Conservation (phyloP, 2,113 vertebrate species). For the Rissa tridactyla region DNA sequence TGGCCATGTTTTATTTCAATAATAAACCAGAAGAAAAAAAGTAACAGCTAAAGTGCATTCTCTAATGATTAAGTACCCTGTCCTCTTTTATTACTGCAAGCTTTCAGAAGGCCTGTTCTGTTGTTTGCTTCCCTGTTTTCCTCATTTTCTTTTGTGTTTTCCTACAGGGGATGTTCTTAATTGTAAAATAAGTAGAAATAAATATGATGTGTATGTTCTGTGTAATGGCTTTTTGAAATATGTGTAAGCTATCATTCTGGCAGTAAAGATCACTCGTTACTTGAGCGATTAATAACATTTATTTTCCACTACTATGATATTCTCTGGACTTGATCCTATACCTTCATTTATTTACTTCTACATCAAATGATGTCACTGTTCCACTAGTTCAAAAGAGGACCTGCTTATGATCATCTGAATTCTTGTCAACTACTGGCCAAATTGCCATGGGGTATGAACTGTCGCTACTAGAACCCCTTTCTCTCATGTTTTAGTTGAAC, state of each 20-base stretch:
- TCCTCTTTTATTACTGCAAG: conserved; percentile 20
- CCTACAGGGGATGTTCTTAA: background rate
- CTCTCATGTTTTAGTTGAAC: background rate
- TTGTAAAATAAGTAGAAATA: conserved; percentile 38
- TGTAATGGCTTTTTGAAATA: background rate
- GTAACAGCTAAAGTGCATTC: conserved; percentile 48
- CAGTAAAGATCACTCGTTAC: background rate
- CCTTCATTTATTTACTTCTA: background rate
- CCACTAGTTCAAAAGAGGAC: background rate
- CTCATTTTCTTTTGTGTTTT: background rate
- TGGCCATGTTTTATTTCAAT: conserved; percentile 64
- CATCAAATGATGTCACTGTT: background rate
- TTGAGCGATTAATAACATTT: background rate
- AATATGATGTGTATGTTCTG: background rate
- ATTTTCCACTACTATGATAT: background rate
- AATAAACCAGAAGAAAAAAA: conserved; percentile 56
- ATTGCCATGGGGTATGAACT: background rate
- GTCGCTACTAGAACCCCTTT: rapidly evolving
- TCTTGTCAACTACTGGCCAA: background rate
- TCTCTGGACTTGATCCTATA: background rate
- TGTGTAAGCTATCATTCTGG: background rate
- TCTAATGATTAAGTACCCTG: conserved; percentile 32
- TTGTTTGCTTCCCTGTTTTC: background rate
- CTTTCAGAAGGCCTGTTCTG: conserved; percentile 13
- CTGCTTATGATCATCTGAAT: background rate